Evolutionary conservation across 2,797 vertebrate genomes (phyloP).

Genomic region (Antrozous pallidus): DNA sequence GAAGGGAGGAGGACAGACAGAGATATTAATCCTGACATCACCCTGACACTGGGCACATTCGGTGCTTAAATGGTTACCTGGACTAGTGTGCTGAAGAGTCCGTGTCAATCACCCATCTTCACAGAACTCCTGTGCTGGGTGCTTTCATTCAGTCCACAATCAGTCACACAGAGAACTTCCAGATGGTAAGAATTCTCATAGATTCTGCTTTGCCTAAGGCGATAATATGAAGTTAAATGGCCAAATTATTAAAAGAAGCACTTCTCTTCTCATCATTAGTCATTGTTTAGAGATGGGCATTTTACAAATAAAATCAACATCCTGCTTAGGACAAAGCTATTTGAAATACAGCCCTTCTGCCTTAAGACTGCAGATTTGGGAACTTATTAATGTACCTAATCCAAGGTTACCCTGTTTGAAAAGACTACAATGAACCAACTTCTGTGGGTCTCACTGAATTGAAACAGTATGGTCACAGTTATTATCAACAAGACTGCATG

Average conservation of each 20-base stretch:
- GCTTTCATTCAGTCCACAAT: neutral
- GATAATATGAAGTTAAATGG: constrained; percentile 6
- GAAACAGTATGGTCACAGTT: neutral
- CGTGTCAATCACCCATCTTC: neutral
- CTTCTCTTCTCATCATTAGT: constrained; percentile 6
- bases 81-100: neutral
- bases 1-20: too few species aligned
- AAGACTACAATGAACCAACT: neutral
- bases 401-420: neutral
- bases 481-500: neutral
- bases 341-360: neutral
- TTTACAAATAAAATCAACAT: constrained; percentile 46
- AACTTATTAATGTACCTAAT: neutral
- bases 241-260: constrained; percentile 1
- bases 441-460: neutral
- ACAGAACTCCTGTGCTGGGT: neutral
- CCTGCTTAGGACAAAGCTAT: neutral
- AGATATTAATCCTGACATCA: neutral
- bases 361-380: neutral
- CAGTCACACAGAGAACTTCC: constrained; percentile 20
- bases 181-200: constrained; percentile 16
- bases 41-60: neutral
- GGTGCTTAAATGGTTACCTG: neutral
- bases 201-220: neutral
- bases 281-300: constrained; percentile 30